Conservation (phyloP, 2,797 vertebrate species). For the Microchirus variegatus region DNA sequence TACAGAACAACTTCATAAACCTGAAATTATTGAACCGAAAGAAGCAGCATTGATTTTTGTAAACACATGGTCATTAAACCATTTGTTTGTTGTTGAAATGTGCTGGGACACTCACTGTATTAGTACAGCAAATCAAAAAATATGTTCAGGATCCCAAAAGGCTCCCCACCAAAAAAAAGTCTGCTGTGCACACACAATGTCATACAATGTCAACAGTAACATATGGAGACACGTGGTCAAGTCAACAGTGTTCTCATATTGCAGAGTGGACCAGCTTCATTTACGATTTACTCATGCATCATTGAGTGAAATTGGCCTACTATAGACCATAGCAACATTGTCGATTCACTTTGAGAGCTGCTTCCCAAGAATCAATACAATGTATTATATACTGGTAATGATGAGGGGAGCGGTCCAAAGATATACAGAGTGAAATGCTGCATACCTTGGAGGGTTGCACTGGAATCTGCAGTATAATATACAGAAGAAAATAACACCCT, state of each 20-base stretch:
- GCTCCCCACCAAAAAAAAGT: not conserved
- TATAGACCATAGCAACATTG: slow-evolving; percentile 70
- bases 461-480: slow-evolving; percentile 67
- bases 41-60: slow-evolving; percentile 48
- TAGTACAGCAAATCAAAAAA: slow-evolving; percentile 4
- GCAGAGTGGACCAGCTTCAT: slow-evolving; percentile 63
- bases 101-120: slow-evolving; percentile 14
- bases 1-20: not conserved
- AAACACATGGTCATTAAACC: slow-evolving; percentile 42
- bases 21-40: not conserved
- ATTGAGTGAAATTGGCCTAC: slow-evolving; percentile 76
- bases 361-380: slow-evolving; percentile 75
- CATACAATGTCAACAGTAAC: slow-evolving; percentile 32
- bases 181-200: slow-evolving; percentile 27
- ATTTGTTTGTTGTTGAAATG: slow-evolving; percentile 31
- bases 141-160: slow-evolving; percentile 9
- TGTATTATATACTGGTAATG: slow-evolving; percentile 73
- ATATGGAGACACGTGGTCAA: slow-evolving; percentile 41
- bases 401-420: slow-evolving; percentile 65
- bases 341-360: slow-evolving; percentile 68
- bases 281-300: slow-evolving; percentile 72
- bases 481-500: slow-evolving; percentile 63
- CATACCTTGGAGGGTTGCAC: slow-evolving; percentile 62
- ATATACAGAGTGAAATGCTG: slow-evolving; percentile 57
- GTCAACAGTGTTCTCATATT: slow-evolving; percentile 58